Evolutionary conservation across 2,113 vertebrate genomes (phyloP).

Genomic region (Tragulus kanchil): DNA sequence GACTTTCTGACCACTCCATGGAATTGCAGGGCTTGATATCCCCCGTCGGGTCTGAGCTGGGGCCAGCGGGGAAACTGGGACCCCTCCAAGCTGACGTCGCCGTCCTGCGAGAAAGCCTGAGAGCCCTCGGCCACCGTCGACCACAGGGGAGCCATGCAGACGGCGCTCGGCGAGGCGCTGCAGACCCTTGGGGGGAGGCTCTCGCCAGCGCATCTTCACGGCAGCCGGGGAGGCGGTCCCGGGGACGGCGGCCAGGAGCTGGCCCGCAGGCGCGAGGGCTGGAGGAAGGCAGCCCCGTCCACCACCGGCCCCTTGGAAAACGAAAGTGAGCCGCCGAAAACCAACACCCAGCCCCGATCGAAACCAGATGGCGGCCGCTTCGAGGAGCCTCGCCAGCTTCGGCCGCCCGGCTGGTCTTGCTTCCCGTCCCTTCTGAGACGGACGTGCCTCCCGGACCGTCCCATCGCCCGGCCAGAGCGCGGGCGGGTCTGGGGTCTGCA

Average conservation of each 20-base stretch:
- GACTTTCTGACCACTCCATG: too few species aligned
- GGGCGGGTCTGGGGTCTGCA: fast-evolving
- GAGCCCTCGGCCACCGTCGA: not conserved
- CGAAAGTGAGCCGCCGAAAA: fast-evolving
- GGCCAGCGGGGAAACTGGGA: fast-evolving
- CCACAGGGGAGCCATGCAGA: not conserved
- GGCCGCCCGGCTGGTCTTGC: fast-evolving
- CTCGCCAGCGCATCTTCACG: not conserved
- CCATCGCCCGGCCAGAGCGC: fast-evolving
- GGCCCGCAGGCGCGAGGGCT: too few species aligned
- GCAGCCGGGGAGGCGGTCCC: fast-evolving
- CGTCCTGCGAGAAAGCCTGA: fast-evolving
- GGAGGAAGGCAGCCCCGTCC: fast-evolving
- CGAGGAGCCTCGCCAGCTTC: fast-evolving
- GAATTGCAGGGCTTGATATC: fast-evolving
- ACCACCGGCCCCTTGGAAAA: not conserved
- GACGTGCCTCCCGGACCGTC: too few species aligned
- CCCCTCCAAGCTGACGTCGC: fast-evolving
- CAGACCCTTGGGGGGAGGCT: fast-evolving
- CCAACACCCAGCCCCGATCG: not conserved
- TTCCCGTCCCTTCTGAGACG: not conserved
- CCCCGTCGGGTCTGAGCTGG: fast-evolving
- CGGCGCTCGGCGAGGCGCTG: not conserved
- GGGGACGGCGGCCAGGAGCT: fast-evolving
- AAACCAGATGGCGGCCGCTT: not conserved